phyloP scores from a whole-genome alignment of 1,140 invertebrate genomes.

The Babylonia areolata region DNA sequence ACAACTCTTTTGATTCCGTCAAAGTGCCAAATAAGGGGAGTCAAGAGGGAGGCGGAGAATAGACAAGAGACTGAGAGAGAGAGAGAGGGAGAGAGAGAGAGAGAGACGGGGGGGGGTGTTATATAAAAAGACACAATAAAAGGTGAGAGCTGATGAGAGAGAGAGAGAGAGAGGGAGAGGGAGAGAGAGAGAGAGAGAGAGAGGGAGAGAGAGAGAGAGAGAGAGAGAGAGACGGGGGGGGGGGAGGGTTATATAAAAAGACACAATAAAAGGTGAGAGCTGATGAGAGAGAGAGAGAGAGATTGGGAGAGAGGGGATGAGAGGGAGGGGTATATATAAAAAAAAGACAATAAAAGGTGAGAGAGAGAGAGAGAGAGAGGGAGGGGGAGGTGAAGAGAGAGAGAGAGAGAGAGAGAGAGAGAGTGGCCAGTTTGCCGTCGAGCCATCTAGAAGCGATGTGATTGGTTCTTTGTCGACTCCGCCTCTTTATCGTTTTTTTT shows the following conservation, averaged over 20 bases:
- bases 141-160: too few species aligned
- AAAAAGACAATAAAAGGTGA: too few species aligned
- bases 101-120: background rate
- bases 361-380: background rate
- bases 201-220: background rate
- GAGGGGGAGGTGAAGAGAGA: background rate
- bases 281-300: background rate
- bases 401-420: too few species aligned
- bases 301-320: background rate
- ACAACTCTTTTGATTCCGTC: too few species aligned
- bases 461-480: too few species aligned
- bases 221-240: background rate
- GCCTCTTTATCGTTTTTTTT: too few species aligned
- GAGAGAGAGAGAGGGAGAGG: too few species aligned
- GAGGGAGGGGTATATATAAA: background rate
- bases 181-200: too few species aligned
- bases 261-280: too few species aligned
- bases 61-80: background rate
- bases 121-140: background rate
- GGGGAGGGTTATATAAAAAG: background rate
- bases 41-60: background rate
- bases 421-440: too few species aligned
- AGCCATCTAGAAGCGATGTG: too few species aligned
- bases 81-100: background rate
- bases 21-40: too few species aligned